A percentile compares a stretch with the other conserved stretches of the same genome.
phyloP scores from a whole-genome alignment of 2,797 vertebrate species.

The Molossus alvarezi region DNA sequence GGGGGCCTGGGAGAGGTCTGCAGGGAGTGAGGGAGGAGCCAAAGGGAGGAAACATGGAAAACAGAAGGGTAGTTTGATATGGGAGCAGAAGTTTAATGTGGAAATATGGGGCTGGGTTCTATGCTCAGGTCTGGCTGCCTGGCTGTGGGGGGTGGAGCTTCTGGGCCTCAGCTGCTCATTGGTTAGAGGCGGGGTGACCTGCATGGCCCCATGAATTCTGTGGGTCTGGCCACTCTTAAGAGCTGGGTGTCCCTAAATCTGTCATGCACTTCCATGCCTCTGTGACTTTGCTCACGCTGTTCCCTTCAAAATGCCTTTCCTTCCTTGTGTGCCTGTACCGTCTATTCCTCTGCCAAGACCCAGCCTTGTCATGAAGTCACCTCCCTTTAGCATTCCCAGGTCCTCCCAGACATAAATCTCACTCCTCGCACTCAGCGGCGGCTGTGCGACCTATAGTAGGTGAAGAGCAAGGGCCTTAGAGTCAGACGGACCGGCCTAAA shows the following conservation, averaged over 20 bases:
- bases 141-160: neutral
- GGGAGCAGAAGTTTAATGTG: neutral
- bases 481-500: neutral
- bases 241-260: no score
- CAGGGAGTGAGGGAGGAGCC: neutral
- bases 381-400: neutral
- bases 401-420: fast-evolving
- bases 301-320: neutral
- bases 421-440: neutral
- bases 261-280: fast-evolving
- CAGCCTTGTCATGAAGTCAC: neutral
- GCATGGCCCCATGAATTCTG: neutral
- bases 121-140: neutral
- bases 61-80: neutral
- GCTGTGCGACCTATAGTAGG: neutral
- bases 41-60: neutral
- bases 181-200: neutral
- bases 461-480: neutral
- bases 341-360: neutral
- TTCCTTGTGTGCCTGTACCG: neutral
- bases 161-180: neutral
- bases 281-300: neutral
- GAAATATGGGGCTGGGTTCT: neutral
- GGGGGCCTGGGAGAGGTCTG: neutral
- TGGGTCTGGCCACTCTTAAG: neutral